Percentiles rank a stretch among this genome's conserved stretches.
Evolutionary conservation across 1,140 invertebrate species (phyloP).

Genomic region (Amphibalanus amphitrite): DNA sequence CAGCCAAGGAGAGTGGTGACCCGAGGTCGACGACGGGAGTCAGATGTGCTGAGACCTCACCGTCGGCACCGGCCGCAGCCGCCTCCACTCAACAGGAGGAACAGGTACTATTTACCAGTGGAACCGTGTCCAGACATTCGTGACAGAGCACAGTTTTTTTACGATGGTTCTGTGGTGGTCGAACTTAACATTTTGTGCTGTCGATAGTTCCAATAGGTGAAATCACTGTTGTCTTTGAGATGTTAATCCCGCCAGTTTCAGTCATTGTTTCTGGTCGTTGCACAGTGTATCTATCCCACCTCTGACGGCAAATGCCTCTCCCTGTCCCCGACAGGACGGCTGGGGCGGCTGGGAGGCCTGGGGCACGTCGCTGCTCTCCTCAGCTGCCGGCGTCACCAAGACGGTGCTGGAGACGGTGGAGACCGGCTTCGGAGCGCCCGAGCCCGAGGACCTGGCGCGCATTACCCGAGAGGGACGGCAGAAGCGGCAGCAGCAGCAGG

Average conservation of each 20-base stretch:
- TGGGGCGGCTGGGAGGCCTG: background rate
- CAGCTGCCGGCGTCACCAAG: background rate
- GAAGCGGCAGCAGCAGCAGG: background rate
- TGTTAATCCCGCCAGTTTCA: background rate
- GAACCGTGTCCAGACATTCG: too few relatives aligned
- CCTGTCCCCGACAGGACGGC: background rate
- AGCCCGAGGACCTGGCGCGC: background rate
- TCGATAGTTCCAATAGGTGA: background rate
- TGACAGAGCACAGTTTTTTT: too few relatives aligned
- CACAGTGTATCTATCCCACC: background rate
- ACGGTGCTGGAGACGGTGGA: background rate
- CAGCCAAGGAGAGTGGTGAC: too few relatives aligned
- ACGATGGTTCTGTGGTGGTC: too few relatives aligned
- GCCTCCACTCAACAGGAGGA: too few relatives aligned
- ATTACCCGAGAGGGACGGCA: background rate
- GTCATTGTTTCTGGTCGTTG: background rate
- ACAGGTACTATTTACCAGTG: too few relatives aligned
- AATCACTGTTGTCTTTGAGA: background rate
- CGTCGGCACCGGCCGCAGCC: too few relatives aligned
- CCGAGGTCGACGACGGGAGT: too few relatives aligned
- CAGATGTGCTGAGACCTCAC: too few relatives aligned
- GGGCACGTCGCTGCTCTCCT: background rate
- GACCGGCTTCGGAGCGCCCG: background rate
- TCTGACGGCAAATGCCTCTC: background rate
- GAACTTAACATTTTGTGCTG: too few relatives aligned